A percentile compares a stretch with the other conserved stretches of the same genome.
phyloP scores from a whole-genome alignment of 2,113 vertebrate species.

The Saguinus imperator region DNA sequence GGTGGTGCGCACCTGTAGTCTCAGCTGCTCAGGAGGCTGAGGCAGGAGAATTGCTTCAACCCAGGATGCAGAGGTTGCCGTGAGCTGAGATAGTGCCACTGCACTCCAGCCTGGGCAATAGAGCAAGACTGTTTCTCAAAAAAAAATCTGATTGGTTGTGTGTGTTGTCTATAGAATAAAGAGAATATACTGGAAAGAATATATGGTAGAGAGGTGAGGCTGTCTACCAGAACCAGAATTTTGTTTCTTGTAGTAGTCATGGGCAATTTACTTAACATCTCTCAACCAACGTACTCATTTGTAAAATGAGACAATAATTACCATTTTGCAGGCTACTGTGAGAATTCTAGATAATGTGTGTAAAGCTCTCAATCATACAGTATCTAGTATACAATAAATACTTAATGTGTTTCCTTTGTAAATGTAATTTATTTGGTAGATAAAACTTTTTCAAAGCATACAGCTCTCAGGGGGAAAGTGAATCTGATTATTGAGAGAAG shows the following conservation, averaged over 20 bases:
- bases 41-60: too few relatives aligned
- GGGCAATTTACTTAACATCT: neutral
- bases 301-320: neutral
- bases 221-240: neutral
- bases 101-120: too few relatives aligned
- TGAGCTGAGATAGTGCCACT: too few relatives aligned
- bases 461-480: neutral
- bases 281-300: conserved; percentile 26
- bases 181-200: neutral
- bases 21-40: too few relatives aligned
- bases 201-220: neutral
- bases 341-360: neutral
- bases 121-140: too few relatives aligned
- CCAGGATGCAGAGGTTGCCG: too few relatives aligned
- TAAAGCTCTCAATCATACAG: neutral
- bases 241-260: neutral
- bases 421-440: conserved; percentile 1
- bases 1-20: too few relatives aligned
- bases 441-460: conserved; percentile 31
- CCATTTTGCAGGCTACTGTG: neutral
- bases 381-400: neutral
- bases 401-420: conserved; percentile 12
- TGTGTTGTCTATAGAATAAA: neutral
- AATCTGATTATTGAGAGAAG: neutral
- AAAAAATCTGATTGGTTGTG: too few relatives aligned